Conservation (phyloP, 2,888 invertebrate species). For the Sphaerophoria taeniata region DNA sequence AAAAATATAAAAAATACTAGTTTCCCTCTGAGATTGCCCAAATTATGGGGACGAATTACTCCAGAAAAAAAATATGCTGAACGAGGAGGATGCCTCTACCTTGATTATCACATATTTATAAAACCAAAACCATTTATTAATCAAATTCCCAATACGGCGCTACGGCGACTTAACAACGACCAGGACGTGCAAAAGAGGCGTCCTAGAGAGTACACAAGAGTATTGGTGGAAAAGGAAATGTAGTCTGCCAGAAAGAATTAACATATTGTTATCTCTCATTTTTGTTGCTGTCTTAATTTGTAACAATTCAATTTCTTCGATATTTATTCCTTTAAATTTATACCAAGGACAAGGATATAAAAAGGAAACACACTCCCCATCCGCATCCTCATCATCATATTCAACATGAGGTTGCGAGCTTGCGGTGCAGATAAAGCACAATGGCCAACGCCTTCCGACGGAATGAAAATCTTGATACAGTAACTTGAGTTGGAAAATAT, state of each 20-base stretch:
- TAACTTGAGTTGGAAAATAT: neutral
- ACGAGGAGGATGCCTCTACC: neutral
- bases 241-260: slow-evolving; percentile 16
- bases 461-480: neutral
- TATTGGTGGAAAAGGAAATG: neutral
- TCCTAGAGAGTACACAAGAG: neutral
- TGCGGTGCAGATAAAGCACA: neutral
- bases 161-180: neutral
- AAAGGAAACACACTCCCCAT: neutral
- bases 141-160: neutral
- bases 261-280: slow-evolving; percentile 31
- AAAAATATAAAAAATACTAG: neutral
- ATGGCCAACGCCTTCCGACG: slow-evolving; percentile 19
- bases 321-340: slow-evolving; percentile 20
- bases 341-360: neutral
- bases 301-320: slow-evolving; percentile 41
- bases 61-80: neutral
- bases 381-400: neutral
- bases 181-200: neutral
- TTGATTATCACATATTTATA: slow-evolving; percentile 10
- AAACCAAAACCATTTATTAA: slow-evolving; percentile 26
- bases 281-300: slow-evolving; percentile 55
- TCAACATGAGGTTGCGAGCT: neutral
- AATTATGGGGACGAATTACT: neutral
- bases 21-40: neutral